Evolutionary conservation across 2,797 vertebrate species (phyloP), one percentile per base, ranked within the genome.

Genomic region (Pseudochromis fuscus): DNA sequence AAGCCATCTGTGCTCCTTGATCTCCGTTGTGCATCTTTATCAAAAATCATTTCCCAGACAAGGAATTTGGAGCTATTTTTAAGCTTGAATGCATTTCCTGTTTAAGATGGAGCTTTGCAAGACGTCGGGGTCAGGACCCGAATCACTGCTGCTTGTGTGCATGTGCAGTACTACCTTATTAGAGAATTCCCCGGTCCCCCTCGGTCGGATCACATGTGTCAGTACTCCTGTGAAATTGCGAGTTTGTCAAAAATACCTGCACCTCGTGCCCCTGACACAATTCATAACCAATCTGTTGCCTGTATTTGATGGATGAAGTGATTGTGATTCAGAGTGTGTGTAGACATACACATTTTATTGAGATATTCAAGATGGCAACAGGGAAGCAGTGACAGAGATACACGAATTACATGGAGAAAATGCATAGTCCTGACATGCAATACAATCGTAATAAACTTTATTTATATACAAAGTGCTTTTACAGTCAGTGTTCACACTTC

Each of bases 111-210:
- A 68, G 52, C 44, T 75, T 59, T 58, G 42, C 16, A 21, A 45
- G 5, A 77, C 62, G 51, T 52, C 1, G 0, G 19, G 77, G 77
- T 75, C 62, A 40, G 53, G 65, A 83, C 75, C 68, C 45, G 61
- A 66, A 65, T 77, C 57, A n/a, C 18, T 2, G 38, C 30, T n/a
- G 33, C 72, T 72, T 35, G 60, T 27, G 5, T 42, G 30, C 69
- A 61, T 64, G 21, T 45, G 60, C 1, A 12, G 23, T 6, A 6
- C 45, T 7, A 7, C 59, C 45, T 66, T 46, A 35, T 64, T 67
- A 75, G 33, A 68, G 23, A 8, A 21, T 37, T 11, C 23, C 31
- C 23, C 2, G 31, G 30, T 60, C 21, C 21, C 38, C 42, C 18
- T 48, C 7, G 2, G n/a, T n/a, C n/a, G n/a, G n/a, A n/a, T 23